A percentile compares a stretch with the other conserved stretches of the same genome.
Conservation (phyloP, 1,140 invertebrate species). For the Bombus terrestris region DNA sequence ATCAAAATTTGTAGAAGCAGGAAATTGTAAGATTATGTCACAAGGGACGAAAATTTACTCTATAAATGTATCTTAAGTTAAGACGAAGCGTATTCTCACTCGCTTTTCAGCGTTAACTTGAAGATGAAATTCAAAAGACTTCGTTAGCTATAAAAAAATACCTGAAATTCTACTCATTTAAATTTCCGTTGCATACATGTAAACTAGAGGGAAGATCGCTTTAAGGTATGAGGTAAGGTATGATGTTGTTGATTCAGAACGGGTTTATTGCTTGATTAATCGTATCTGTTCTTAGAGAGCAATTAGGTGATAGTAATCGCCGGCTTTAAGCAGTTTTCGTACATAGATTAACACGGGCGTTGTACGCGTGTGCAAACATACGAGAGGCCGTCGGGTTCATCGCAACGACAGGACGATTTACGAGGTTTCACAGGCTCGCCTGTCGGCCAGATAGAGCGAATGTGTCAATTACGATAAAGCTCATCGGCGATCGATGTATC, state of each 20-base stretch:
- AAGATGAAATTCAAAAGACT: not conserved
- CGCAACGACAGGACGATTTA: conserved; percentile 68
- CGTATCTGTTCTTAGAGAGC: not conserved
- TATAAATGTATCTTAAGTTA: not conserved
- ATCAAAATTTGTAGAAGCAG: not conserved
- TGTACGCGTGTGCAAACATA: conserved; percentile 56
- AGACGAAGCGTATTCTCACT: not conserved
- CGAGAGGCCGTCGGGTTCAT: conserved; percentile 58
- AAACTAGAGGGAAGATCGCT: not conserved
- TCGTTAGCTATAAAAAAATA: not conserved
- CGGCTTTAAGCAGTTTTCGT: conserved; percentile 35
- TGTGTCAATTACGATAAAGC: conserved; percentile 70
- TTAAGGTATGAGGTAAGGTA: too few species aligned
- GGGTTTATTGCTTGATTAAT: not conserved
- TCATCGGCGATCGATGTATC: conserved; percentile 65
- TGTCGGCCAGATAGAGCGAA: conserved; percentile 63
- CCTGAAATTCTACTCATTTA: not conserved
- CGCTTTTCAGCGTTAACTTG: not conserved
- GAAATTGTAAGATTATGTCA: not conserved
- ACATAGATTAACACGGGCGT: conserved; percentile 57
- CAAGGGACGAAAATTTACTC: not conserved
- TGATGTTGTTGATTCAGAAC: not conserved
- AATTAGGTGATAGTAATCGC: conserved; percentile 39
- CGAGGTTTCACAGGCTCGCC: conserved; percentile 64
- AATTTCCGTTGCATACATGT: not conserved